These are phyloP conservation scores for Lytechinus variegatus DNA, from an alignment of 35 echinoderm and acorn worm species.

Conservation along the genomic window DNA sequence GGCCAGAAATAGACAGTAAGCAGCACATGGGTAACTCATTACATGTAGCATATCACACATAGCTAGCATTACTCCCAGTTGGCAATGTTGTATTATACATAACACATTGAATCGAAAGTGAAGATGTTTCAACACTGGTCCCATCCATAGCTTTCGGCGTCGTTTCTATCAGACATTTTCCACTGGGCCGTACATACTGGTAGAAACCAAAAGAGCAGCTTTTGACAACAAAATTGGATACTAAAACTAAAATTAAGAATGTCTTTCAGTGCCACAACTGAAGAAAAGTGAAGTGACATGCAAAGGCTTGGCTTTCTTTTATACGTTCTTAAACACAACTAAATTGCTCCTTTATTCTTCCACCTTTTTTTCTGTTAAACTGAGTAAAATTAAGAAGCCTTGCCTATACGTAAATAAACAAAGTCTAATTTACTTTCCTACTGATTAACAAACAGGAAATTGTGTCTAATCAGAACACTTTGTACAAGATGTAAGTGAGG, in stretches of 20 bases:
- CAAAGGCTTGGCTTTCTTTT: not conserved
- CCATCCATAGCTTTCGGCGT: not conserved
- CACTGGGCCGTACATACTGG: not conserved
- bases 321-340: not conserved
- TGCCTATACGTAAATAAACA: too few species aligned
- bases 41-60: slow-evolving; percentile 29
- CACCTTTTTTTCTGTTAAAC: too few species aligned
- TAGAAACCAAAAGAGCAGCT: not conserved
- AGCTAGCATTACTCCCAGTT: slow-evolving; percentile 15
- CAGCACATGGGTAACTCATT: slow-evolving; percentile 19
- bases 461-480: not conserved
- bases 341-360: not conserved
- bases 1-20: not conserved
- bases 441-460: too few species aligned
- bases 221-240: not conserved
- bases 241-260: not conserved
- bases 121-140: not conserved
- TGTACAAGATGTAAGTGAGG: not conserved
- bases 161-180: not conserved
- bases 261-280: too few species aligned
- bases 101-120: slow-evolving; percentile 18
- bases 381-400: too few species aligned
- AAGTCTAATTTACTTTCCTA: too few species aligned
- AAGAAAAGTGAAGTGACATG: not conserved
- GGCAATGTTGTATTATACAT: slow-evolving; percentile 12